phyloP scores from a whole-genome alignment of 2,113 vertebrate species.

The Eurystomus gularis region DNA sequence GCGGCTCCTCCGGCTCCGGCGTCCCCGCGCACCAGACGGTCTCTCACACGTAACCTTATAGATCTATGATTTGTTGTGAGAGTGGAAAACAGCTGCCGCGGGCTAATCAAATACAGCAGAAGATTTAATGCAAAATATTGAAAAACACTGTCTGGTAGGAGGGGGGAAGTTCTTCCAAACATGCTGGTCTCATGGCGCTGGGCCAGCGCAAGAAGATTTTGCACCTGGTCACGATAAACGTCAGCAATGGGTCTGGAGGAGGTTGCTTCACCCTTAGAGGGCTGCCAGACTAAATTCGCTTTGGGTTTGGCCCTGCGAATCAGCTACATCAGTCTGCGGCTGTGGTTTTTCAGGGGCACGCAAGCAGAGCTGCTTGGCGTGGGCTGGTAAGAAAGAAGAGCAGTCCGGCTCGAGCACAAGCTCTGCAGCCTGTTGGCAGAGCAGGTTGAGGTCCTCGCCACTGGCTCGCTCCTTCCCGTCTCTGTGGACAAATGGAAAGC shows the following conservation, averaged over 20 bases:
- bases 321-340: neutral
- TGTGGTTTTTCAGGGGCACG: neutral
- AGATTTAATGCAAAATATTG: slow-evolving; percentile 56
- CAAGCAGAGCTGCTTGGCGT: neutral
- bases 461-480: neutral
- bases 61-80: slow-evolving; percentile 61
- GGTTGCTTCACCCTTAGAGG: neutral
- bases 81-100: slow-evolving; percentile 66
- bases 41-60: slow-evolving; percentile 33
- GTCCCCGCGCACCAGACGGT: slow-evolving; percentile 9
- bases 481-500: neutral
- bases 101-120: slow-evolving; percentile 63
- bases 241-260: slow-evolving; percentile 3
- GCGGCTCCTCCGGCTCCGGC: neutral
- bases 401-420: neutral
- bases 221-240: slow-evolving; percentile 36
- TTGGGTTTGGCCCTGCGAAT: neutral
- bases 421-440: neutral
- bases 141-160: slow-evolving; percentile 51
- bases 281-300: neutral
- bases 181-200: neutral
- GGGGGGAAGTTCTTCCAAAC: slow-evolving; percentile 31
- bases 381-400: neutral
- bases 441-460: neutral
- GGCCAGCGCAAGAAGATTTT: slow-evolving; percentile 24